These are phyloP conservation scores for Halocynthia roretzi DNA, from an alignment of 23 tunicate species.

Conservation along the genomic window DNA sequence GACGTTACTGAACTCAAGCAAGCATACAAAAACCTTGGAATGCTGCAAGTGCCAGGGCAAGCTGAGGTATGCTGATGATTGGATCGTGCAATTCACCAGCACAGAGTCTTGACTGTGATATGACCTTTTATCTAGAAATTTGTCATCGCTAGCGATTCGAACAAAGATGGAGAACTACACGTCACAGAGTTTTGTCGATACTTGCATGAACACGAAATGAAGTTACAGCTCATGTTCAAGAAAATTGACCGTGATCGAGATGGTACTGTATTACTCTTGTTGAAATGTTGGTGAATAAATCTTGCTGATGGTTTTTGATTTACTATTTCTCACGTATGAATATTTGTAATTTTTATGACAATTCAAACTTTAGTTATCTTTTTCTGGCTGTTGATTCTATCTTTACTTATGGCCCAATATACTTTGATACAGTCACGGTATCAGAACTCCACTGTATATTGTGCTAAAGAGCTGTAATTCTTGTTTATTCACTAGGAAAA, in stretches of 20 bases:
- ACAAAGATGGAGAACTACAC: constrained; percentile 84
- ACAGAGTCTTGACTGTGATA: too few species aligned
- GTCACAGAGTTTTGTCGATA: constrained; percentile 82
- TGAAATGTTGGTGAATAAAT: background rate
- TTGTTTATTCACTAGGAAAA: constrained; percentile 29
- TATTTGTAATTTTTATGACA: too few species aligned
- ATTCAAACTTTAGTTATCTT: too few species aligned
- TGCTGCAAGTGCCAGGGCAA: constrained; percentile 84
- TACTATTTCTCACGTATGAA: too few species aligned
- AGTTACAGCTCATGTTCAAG: constrained; percentile 65
- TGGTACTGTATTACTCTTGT: constrained; percentile 38
- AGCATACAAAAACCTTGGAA: constrained; percentile 51
- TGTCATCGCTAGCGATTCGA: constrained; percentile 73
- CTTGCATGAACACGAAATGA: constrained; percentile 94
- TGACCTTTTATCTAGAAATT: constrained; percentile 33
- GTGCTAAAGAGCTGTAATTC: too few species aligned
- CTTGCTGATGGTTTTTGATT: background rate
- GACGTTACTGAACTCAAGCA: constrained; percentile 68
- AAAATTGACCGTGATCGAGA: constrained; percentile 77
- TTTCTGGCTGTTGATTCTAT: too few species aligned
- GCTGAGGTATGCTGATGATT: constrained; percentile 50
- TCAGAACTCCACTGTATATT: too few species aligned
- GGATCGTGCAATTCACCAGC: too few species aligned
- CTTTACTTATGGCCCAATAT: too few species aligned
- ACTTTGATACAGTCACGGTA: too few species aligned